Percentiles rank a stretch among this genome's conserved stretches.
Evolutionary conservation across 2,888 invertebrate genomes (phyloP).

Genomic region (Protodeltote pygarga): DNA sequence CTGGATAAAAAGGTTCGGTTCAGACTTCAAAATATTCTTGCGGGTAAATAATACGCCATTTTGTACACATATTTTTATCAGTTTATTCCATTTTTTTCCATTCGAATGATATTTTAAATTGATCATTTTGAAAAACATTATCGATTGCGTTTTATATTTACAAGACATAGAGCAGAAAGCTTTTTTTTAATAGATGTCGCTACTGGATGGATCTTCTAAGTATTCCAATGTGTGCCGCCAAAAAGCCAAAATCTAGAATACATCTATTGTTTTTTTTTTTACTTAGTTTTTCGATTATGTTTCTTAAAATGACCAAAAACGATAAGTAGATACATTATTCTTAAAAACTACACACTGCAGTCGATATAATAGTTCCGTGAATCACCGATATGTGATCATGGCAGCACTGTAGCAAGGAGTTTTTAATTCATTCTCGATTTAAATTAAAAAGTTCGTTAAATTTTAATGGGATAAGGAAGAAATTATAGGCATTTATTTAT

Average conservation of each 20-base stretch:
- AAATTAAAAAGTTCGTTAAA: neutral
- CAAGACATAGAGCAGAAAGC: too few species aligned
- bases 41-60: slow-evolving; percentile 28
- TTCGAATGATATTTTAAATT: slow-evolving; percentile 24
- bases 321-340: slow-evolving; percentile 15
- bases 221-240: neutral
- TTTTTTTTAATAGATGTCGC: slow-evolving; percentile 2
- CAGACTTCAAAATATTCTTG: too few species aligned
- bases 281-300: slow-evolving; percentile 4
- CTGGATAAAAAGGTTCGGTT: too few species aligned
- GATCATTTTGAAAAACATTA: slow-evolving; percentile 28
- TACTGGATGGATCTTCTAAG: neutral
- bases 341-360: slow-evolving; percentile 45
- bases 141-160: too few species aligned
- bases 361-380: slow-evolving; percentile 38
- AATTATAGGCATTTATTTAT: slow-evolving; percentile 16
- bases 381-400: slow-evolving; percentile 40
- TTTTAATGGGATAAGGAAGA: slow-evolving; percentile 2
- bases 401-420: slow-evolving; percentile 43
- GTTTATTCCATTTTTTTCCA: slow-evolving; percentile 37
- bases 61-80: slow-evolving; percentile 34
- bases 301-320: slow-evolving; percentile 34
- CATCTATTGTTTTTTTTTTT: too few species aligned
- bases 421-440: neutral
- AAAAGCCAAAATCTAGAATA: too few species aligned